Evolutionary conservation across 1,140 invertebrate genomes (phyloP).

Genomic region (Parasteatoda tepidariorum): DNA sequence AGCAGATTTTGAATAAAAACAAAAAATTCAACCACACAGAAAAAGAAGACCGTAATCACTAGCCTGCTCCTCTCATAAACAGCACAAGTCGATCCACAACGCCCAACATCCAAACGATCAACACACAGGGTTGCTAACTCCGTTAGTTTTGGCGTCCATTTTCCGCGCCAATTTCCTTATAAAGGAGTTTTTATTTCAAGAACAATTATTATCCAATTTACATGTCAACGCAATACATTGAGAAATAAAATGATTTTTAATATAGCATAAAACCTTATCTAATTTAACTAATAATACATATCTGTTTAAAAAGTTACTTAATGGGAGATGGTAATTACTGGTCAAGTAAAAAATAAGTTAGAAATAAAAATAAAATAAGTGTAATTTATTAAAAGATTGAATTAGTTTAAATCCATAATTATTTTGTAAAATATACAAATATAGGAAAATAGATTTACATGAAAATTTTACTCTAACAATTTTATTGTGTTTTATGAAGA

Average conservation of each 20-base stretch:
- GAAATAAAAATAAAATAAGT: too few relatives aligned
- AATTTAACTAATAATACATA: not conserved
- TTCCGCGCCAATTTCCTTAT: not conserved
- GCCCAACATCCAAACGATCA: slow-evolving; percentile 35
- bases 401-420: too few relatives aligned
- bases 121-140: slow-evolving; percentile 32
- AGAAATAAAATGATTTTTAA: not conserved
- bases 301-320: not conserved
- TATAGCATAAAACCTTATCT: not conserved
- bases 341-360: too few relatives aligned
- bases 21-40: slow-evolving; percentile 43
- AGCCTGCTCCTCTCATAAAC: slow-evolving; percentile 24
- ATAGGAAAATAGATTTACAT: too few relatives aligned
- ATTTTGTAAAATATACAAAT: too few relatives aligned
- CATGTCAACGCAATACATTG: not conserved
- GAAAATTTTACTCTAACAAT: too few relatives aligned
- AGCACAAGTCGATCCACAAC: slow-evolving; percentile 44
- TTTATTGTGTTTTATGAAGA: too few relatives aligned
- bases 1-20: slow-evolving; percentile 33
- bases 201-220: not conserved
- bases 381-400: too few relatives aligned
- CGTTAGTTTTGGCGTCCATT: not conserved
- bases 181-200: not conserved
- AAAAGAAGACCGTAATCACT: slow-evolving; percentile 12
- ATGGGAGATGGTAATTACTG: too few relatives aligned